These are phyloP conservation scores for Bacillus rossius DNA, from an alignment of 1,140 invertebrate species.

Conservation along the genomic window DNA sequence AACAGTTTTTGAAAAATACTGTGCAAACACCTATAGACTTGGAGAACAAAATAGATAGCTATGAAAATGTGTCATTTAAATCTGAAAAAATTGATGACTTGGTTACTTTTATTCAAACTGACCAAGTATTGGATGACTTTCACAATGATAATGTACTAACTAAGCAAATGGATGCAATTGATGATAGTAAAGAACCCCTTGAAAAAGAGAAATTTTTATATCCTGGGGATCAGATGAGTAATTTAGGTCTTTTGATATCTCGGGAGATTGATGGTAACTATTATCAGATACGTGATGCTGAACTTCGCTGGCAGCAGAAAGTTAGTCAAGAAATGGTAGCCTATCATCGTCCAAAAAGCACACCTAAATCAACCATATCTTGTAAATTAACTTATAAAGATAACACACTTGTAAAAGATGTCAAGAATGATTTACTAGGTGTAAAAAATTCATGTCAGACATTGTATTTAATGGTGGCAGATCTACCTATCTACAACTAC, in stretches of 20 bases:
- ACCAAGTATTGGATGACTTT: too few relatives aligned
- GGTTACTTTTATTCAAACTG: too few relatives aligned
- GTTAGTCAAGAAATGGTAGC: slow-evolving; percentile 4
- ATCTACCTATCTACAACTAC: background rate
- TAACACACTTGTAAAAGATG: too few relatives aligned
- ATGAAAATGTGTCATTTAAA: slow-evolving; percentile 1
- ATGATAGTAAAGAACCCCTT: too few relatives aligned
- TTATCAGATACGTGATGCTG: slow-evolving; percentile 9
- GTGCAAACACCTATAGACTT: background rate
- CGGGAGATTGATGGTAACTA: background rate
- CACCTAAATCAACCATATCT: background rate
- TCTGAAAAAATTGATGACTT: background rate
- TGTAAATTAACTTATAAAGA: slow-evolving; percentile 1
- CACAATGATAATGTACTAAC: too few relatives aligned
- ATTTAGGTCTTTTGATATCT: too few relatives aligned
- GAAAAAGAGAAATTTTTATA: too few relatives aligned
- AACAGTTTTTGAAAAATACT: too few relatives aligned
- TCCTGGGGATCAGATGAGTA: too few relatives aligned
- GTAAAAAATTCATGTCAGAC: too few relatives aligned
- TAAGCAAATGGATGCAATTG: too few relatives aligned
- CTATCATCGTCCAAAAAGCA: background rate
- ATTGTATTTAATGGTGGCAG: background rate
- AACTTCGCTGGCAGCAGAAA: slow-evolving; percentile 20
- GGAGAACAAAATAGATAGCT: background rate
- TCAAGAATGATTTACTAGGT: too few relatives aligned